Evolutionary conservation across 2,113 vertebrate genomes (phyloP).

Genomic region (Baryphthengus martii): DNA sequence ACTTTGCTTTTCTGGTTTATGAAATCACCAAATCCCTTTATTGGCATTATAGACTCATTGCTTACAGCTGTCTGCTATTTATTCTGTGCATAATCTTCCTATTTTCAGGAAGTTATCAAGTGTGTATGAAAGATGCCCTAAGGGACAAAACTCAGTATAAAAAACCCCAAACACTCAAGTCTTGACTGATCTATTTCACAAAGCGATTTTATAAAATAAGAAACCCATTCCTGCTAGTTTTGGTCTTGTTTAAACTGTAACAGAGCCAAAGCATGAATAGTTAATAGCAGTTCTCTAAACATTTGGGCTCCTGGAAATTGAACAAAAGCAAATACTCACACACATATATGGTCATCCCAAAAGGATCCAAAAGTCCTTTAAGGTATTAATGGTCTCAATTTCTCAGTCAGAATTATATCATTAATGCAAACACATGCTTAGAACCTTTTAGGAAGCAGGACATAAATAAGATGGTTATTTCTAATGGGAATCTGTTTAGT

Average conservation of each 20-base stretch:
- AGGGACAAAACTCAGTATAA: neutral
- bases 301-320: neutral
- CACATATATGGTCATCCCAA: neutral
- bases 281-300: neutral
- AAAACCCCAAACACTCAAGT: neutral
- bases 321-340: neutral
- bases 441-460: neutral
- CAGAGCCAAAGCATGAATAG: neutral
- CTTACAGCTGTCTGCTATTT: slow-evolving; percentile 33
- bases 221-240: neutral
- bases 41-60: neutral
- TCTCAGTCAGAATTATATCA: neutral
- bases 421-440: neutral
- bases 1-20: neutral
- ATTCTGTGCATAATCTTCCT: slow-evolving; percentile 17
- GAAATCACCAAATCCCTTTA: slow-evolving; percentile 17
- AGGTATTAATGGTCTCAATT: neutral
- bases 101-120: neutral
- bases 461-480: neutral
- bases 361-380: neutral
- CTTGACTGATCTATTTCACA: slow-evolving; percentile 2
- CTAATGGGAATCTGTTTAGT: neutral
- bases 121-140: neutral
- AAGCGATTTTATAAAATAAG: neutral
- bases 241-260: neutral